Percentiles rank a stretch among this genome's conserved stretches.
phyloP scores from a whole-genome alignment of 35 echinoderm and acorn worm genomes.

The Heliocidaris tuberculata region DNA sequence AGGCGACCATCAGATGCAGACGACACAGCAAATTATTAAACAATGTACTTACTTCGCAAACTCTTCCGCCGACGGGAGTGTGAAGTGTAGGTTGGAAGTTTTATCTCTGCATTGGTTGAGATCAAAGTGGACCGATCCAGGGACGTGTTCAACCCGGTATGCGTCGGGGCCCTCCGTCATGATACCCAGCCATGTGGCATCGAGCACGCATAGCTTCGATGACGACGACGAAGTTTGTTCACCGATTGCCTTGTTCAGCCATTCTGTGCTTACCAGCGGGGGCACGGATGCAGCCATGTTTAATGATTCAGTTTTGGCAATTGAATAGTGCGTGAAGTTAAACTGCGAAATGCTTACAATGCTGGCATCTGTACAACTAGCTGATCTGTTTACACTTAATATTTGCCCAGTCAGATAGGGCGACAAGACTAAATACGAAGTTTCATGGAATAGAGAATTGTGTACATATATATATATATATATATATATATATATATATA shows the following conservation, averaged over 20 bases:
- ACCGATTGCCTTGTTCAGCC: background rate
- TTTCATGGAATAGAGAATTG: no score
- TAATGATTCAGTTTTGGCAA: background rate
- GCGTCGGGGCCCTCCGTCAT: background rate
- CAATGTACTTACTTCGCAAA: slow-evolving; percentile 72
- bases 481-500: no score
- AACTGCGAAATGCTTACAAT: background rate
- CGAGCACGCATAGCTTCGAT: background rate
- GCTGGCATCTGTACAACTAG: background rate
- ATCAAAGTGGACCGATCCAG: slow-evolving; percentile 79
- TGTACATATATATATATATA: no score
- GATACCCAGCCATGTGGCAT: slow-evolving; percentile 27
- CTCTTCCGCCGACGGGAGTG: slow-evolving; percentile 53
- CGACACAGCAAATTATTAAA: background rate
- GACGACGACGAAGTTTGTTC: background rate
- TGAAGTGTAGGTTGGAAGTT: slow-evolving; percentile 58
- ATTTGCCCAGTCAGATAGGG: background rate
- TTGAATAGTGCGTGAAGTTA: background rate
- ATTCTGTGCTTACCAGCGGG: background rate
- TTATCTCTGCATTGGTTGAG: slow-evolving; percentile 48
- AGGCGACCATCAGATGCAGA: no score
- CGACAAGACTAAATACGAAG: no score
- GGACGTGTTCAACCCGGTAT: slow-evolving; percentile 64
- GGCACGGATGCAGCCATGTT: background rate
- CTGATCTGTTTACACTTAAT: background rate